These are phyloP conservation scores for Notechis scutatus DNA, from an alignment of 2,113 vertebrate genomes.

Conservation along the genomic window DNA sequence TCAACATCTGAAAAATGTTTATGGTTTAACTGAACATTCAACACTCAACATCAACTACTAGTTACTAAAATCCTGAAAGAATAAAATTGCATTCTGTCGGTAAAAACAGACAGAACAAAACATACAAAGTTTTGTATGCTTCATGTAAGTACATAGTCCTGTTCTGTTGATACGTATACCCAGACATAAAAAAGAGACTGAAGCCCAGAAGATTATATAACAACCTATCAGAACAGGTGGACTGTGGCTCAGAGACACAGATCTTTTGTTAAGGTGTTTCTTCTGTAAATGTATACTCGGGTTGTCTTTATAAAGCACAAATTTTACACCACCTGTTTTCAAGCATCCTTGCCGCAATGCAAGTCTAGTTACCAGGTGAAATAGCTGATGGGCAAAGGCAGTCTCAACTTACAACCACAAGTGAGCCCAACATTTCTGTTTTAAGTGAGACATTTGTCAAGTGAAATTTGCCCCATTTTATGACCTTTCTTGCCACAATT, in stretches of 20 bases:
- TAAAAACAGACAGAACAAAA: background rate
- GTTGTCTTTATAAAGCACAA: background rate
- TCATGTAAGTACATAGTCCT: background rate
- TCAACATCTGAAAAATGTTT: background rate
- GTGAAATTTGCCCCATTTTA: background rate
- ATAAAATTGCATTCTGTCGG: background rate
- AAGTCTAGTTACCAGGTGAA: background rate
- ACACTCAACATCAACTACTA: background rate
- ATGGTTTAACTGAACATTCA: background rate
- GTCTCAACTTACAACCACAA: background rate
- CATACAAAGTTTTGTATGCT: background rate
- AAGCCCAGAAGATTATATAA: background rate
- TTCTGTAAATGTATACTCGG: background rate
- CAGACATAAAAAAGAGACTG: background rate
- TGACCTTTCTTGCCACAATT: background rate
- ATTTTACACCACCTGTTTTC: background rate
- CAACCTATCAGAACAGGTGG: background rate
- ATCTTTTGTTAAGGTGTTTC: background rate
- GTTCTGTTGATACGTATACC: background rate
- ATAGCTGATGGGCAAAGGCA: background rate
- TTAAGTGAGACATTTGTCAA: background rate
- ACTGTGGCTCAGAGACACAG: background rate
- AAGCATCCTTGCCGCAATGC: background rate
- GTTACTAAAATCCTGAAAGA: background rate
- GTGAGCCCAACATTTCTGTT: background rate